Evolutionary conservation across 2,797 vertebrate genomes (phyloP).

Genomic region (Catostomus latipinnis): DNA sequence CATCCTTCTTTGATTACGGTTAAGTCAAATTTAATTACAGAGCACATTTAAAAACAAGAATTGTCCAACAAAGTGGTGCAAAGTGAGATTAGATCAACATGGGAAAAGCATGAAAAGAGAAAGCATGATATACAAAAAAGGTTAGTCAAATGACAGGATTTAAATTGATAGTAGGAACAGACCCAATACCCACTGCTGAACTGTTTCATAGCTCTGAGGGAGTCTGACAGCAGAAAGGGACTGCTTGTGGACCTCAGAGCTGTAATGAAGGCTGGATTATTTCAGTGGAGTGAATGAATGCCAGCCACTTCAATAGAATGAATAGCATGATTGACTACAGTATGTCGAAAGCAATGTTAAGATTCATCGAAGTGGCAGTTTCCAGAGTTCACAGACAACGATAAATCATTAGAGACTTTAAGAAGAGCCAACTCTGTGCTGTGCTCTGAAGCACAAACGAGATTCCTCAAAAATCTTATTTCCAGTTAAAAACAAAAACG

Average conservation of each 20-base stretch:
- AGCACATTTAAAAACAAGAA: background rate
- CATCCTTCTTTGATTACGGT: too few species aligned
- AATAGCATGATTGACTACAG: background rate
- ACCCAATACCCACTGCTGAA: background rate
- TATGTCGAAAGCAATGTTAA: background rate
- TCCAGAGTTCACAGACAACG: constrained; percentile 12
- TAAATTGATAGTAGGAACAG: background rate
- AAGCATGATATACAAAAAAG: background rate
- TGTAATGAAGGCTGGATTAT: constrained; percentile 10
- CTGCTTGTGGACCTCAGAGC: background rate
- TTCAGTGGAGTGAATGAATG: constrained; percentile 1
- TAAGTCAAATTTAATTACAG: too few species aligned
- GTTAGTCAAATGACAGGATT: background rate
- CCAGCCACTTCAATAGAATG: constrained; percentile 1
- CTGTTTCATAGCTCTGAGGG: background rate
- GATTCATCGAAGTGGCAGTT: background rate
- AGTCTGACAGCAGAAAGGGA: background rate
- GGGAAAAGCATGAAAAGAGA: background rate
- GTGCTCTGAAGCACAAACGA: background rate
- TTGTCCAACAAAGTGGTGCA: background rate
- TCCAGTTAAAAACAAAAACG: background rate
- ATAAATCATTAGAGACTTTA: constrained; percentile 10
- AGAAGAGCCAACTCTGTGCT: background rate
- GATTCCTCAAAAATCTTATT: background rate
- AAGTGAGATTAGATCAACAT: background rate